Percentiles rank a stretch among this genome's conserved stretches.
phyloP scores from a whole-genome alignment of 23 tunicate genomes.

The Trididemnum miniatum region DNA sequence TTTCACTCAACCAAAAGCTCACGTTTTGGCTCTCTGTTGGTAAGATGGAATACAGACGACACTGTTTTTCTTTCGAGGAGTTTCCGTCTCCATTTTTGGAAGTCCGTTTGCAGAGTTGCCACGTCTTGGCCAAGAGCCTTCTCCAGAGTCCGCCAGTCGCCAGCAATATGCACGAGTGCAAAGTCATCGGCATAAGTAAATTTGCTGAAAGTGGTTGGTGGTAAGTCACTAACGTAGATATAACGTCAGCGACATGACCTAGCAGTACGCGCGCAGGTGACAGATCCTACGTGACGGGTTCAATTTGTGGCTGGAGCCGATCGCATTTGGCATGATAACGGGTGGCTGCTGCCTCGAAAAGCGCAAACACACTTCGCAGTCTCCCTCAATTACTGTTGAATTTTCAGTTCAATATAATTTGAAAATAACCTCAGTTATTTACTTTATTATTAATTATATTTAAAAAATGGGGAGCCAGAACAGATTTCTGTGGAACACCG shows the following conservation, averaged over 20 bases:
- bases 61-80: slow-evolving; percentile 18
- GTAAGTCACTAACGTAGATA: slow-evolving; percentile 16
- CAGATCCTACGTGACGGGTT: no score
- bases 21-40: not conserved
- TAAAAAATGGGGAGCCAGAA: slow-evolving; percentile 22
- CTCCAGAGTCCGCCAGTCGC: not conserved
- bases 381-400: no score
- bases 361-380: no score
- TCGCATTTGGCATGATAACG: no score
- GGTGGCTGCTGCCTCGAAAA: no score
- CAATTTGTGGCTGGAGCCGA: no score
- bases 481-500: slow-evolving; percentile 30
- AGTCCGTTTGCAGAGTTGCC: not conserved
- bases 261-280: no score
- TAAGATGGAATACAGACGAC: slow-evolving; percentile 3
- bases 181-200: slow-evolving; percentile 20
- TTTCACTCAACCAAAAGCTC: not conserved
- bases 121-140: not conserved
- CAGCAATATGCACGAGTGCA: not conserved
- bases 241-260: no score
- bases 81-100: slow-evolving; percentile 17
- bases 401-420: no score
- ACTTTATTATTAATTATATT: no score
- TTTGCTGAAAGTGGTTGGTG: not conserved
- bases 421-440: no score